Evolutionary conservation across 2,113 vertebrate species (phyloP), one percentile per base, ranked within the genome.

Genomic region (Pangasianodon gigas): DNA sequence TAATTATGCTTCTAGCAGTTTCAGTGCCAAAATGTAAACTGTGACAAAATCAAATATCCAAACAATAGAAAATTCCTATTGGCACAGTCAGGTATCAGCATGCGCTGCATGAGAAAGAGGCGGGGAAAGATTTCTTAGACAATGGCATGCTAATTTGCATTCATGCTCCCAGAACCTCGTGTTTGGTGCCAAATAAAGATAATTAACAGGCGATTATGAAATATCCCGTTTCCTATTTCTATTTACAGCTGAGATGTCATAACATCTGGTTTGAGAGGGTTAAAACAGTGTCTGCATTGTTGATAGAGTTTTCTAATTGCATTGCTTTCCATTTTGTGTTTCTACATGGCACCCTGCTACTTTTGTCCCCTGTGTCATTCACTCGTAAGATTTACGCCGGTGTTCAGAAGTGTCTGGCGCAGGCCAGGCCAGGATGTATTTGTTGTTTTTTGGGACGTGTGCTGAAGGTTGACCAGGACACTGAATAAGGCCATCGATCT

Each of bases 401-500:
- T 44, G 65, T 86, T 58, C 83, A 56, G 48, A 67, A 58, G 37
- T 19, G 54, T 88, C 37, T 81, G 24, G 54, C n/a, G 19, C 51
- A 62, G 46, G 16, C 62, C 56, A 84, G 79, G 44, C 21, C 46
- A 89, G 89, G 65, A 75, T 51, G 74, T 93, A 93, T 94, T 95
- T 95, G 93, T 94, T 96, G 94, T 95, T 95, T 92, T 94, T 94
- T 92, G 91, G 93, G 90, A 58, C 89, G 94, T 94, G 71, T 93
- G 93, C 93, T 92, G 65, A 58, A 84, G 93, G 95, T 94, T 75
- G 75, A 95, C 93, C 92, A 93, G 90, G 84, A 93, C 90, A 69
- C 90, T 93, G 93, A 87, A 91, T 92, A 90, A 90, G 79, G 67
- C 90, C 91, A 93, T 93, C 85, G 94, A 95, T 95, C 93, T 90